Evolutionary conservation across 2,113 vertebrate genomes (phyloP), one percentile per base, ranked within the genome.

Genomic region (Atlantisia rogersi): DNA sequence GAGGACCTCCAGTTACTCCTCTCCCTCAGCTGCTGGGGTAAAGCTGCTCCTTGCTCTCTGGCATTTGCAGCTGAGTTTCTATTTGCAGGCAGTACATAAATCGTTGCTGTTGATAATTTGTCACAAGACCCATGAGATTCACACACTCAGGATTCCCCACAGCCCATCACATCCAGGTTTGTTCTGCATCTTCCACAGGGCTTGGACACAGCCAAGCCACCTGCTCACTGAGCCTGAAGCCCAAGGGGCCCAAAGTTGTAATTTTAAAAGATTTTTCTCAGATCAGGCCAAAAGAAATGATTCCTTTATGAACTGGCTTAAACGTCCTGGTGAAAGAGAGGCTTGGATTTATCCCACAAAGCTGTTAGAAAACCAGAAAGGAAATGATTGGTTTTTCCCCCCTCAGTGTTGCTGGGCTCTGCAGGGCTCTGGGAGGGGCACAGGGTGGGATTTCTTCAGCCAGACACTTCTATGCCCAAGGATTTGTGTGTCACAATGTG

Each of bases 151-250:
- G 35, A 69, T 79, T 79, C 60, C 26, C 31, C 4, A 26, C 3
- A 5, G 52, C n/a, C n/a, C 11, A 0, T 26, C 48, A 44, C 24
- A 8, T 56, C 46, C 73, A 21, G 55, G 19, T 29, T 67, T 39
- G n/a, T 48, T 68, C 55, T 8, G n/a, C 13, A 37, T 40, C 64
- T 26, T n/a, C 31, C 3, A 1, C 2, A 0, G 42, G 1, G 73
- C 28, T 59, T 16, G 22, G 17, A 16, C 31, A 55, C 40, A 11
- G 85, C 67, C 2, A 48, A 46, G 29, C 20, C 3, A 4, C 53
- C 59, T 14, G 25, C 77, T 21, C 13, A 5, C 44, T 3, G 6
- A 16, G 6, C 26, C 42, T 11, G 1, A 58, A 53, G 17, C 44
- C 32, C 31, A 26, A 26, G 18, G 25, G 44, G 31, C 58, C 56